Percentiles rank a stretch among this genome's conserved stretches.
Evolutionary conservation across 2,888 invertebrate genomes (phyloP).

Genomic region (Phoenoteleia sp.): DNA sequence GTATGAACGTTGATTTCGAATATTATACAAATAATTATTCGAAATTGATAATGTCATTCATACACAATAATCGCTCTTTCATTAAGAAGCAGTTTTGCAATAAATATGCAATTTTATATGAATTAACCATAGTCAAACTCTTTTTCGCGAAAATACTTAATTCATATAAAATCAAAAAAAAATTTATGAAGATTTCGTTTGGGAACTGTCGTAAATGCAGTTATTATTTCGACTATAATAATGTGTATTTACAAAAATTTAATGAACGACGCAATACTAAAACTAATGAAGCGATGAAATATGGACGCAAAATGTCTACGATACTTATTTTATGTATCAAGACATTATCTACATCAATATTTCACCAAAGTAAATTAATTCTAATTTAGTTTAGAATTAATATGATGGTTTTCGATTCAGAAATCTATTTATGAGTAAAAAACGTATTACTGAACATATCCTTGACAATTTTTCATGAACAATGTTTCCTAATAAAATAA

Average conservation of each 20-base stretch:
- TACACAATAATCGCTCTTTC: constrained; percentile 33
- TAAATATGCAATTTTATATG: not conserved
- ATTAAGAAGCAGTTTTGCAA: constrained; percentile 2
- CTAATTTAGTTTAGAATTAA: not conserved
- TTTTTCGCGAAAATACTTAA: constrained; percentile 31
- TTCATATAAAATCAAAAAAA: constrained; percentile 13
- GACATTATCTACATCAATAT: constrained; percentile 23
- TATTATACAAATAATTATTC: constrained; percentile 16
- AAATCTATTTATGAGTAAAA: constrained; percentile 1
- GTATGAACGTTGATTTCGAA: no score
- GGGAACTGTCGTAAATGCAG: constrained; percentile 50
- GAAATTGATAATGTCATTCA: constrained; percentile 28
- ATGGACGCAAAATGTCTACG: constrained; percentile 28
- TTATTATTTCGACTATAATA: constrained; percentile 52
- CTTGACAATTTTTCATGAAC: no score
- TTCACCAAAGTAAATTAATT: constrained; percentile 20
- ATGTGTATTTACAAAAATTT: constrained; percentile 71
- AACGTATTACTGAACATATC: not conserved
- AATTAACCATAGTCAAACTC: constrained; percentile 16
- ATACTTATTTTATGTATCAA: constrained; percentile 16
- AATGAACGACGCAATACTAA: constrained; percentile 55
- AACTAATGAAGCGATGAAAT: constrained; percentile 57
- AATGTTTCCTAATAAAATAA: no score
- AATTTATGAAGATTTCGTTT: constrained; percentile 15
- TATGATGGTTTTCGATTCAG: constrained; percentile 14